Base-by-base conservation (phyloP, 2,113 vertebrate genomes). In the Peromyscus maniculatus region DNA sequence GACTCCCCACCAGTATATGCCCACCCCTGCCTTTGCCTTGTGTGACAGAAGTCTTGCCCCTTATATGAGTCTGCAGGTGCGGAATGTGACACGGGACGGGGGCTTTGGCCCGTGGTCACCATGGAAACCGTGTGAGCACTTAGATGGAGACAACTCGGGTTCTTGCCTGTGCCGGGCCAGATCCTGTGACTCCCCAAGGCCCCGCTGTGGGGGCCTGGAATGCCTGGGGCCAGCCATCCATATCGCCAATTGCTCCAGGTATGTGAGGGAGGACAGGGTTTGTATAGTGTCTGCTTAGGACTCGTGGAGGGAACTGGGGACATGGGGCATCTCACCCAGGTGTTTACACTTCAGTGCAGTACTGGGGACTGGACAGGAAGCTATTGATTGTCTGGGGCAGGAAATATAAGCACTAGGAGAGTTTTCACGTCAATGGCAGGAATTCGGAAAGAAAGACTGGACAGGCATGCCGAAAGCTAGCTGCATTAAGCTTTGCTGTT, bases 211-310 rank as follows among this genome's bases (percentile, higher is more conserved):
- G 71, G 99, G 99, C 78, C 99, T 97, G 0, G 96, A 97, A 95
- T 99, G 99, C 7, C 98, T 99, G 88, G 99, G 99, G 31, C 98
- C 99, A 92, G 99, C 99, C 94, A 99, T 99, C 17, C 99, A 99
- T 95, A 99, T 99, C 0, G 99, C 99, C 98, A 99, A 99, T 98
- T 99, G 99, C 94, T 99, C 99, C 22, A 99, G 99, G 99, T 99
- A 91, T 88, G 95, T 93, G 36, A 90, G 95, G 92, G 36, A 89
- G 64, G 26, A 21, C 16, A 26, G 78, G 72, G 10, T 36, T 72
- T 86, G 24, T 22, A 17, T 2, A 0, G 36, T 8, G 15, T 74
- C 74, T 72, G 57, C 89, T 78, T 83, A 36, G 59, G 69, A 17
- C 57, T 7, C 66, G 33, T n/a, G 39, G 64, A 19, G 28, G 36